phyloP scores from a whole-genome alignment of 2,797 vertebrate species.

The Pseudocheirus occidentalis region DNA sequence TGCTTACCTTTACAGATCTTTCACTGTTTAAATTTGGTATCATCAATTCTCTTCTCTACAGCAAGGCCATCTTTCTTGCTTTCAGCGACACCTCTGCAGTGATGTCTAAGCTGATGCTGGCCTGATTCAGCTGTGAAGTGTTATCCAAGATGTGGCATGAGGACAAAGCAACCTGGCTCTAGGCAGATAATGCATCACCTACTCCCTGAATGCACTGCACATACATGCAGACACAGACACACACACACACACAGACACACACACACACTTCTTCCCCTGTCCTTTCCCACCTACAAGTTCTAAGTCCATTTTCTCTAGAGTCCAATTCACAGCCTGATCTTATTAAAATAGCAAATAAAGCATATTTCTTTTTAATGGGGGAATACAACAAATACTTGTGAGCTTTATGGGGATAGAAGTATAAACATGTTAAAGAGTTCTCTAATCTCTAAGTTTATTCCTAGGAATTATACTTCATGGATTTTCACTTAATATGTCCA shows the following conservation, averaged over 20 bases:
- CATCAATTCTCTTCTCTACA: slow-evolving; percentile 46
- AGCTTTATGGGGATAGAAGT: slow-evolving; percentile 34
- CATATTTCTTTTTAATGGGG: slow-evolving; percentile 19
- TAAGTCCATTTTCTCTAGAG: slow-evolving; percentile 19
- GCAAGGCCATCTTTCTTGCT: slow-evolving; percentile 62
- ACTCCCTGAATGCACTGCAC: background rate
- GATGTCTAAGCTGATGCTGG: background rate
- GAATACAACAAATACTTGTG: slow-evolving; percentile 7
- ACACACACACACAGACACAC: background rate
- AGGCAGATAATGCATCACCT: background rate
- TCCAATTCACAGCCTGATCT: background rate
- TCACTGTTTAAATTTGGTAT: slow-evolving; percentile 59
- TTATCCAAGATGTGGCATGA: background rate
- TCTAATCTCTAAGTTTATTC: background rate
- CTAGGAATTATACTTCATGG: slow-evolving; percentile 24
- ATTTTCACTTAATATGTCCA: slow-evolving; percentile 11
- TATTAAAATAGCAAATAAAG: slow-evolving; percentile 51
- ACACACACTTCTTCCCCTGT: background rate
- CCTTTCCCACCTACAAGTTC: background rate
- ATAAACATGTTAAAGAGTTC: slow-evolving; percentile 4
- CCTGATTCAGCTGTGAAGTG: slow-evolving; percentile 35
- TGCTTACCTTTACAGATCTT: slow-evolving; percentile 38
- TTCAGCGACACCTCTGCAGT: slow-evolving; percentile 54
- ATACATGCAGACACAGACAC: background rate
- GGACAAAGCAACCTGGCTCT: slow-evolving; percentile 31